A percentile compares a stretch with the other conserved stretches of the same genome.
phyloP scores from a whole-genome alignment of 35 echinoderm and acorn worm species.

The Ptychodera flava region DNA sequence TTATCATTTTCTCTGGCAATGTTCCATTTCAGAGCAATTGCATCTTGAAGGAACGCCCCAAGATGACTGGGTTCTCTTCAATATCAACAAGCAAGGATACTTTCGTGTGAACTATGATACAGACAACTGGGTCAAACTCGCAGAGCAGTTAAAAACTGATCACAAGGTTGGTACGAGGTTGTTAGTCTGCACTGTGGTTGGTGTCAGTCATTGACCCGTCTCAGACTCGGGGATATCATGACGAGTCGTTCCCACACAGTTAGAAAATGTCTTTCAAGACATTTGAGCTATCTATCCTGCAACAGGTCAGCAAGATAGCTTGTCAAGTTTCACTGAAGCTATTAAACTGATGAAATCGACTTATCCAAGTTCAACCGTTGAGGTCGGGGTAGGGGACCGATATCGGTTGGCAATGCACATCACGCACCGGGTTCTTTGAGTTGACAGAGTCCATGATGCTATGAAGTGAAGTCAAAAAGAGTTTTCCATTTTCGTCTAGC shows the following conservation, averaged over 20 bases:
- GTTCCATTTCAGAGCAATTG: conserved; percentile 32
- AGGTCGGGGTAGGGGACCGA: too few relatives aligned
- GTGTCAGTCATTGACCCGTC: neutral
- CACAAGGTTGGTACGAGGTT: conserved; percentile 28
- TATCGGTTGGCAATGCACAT: too few relatives aligned
- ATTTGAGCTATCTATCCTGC: too few relatives aligned
- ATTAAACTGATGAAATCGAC: neutral
- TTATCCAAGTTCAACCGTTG: too few relatives aligned
- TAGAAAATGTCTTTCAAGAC: too few relatives aligned
- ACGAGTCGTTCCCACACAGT: too few relatives aligned
- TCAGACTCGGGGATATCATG: neutral
- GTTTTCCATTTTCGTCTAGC: too few relatives aligned
- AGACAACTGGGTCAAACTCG: conserved; percentile 59
- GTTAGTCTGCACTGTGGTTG: neutral
- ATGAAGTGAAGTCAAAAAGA: too few relatives aligned
- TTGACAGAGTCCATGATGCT: too few relatives aligned
- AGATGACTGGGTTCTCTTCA: conserved; percentile 75
- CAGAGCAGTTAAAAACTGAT: conserved; percentile 28
- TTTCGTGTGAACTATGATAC: conserved; percentile 82
- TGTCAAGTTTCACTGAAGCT: neutral
- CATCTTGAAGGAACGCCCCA: neutral
- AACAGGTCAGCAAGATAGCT: neutral
- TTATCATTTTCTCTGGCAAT: neutral
- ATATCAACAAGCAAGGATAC: conserved; percentile 68
- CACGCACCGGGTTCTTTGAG: too few relatives aligned